Base-by-base conservation (phyloP, 1,140 invertebrate species). In the Drosophila ohnishii region DNA sequence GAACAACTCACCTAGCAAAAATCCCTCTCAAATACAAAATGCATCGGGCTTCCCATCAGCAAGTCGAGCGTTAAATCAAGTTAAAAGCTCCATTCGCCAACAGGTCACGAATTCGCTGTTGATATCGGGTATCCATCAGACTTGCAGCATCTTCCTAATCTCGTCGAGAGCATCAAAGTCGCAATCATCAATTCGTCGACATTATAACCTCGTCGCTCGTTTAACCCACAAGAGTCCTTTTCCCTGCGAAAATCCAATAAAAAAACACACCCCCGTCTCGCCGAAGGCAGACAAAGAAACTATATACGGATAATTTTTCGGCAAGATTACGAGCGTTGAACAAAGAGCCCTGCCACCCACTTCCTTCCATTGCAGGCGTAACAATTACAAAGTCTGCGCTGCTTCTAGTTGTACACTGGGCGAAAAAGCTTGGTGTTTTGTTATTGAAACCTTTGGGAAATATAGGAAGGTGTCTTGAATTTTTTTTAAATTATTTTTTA, bases 361-460 rank as follows among this genome's bases (percentile, higher is more conserved):
- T 16, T 30, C 56, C 42, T 30, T 22, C 53, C 35, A 50, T 70
- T 35, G 78, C 78, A 85, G 77, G 53, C 79, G 83, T 88, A 86
- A 86, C 83, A 86, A 87, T 86, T 86, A 87, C 83, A 83, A 87
- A 71, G 84, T 88, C 82, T 86, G 83, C 48, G 67, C 50, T 67
- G 56, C 16, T 60, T 75, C 70, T 75, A 37, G 28, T 39, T 13
- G 3, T 32, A n/a, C 48, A 75, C 73, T 60, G 47, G 0, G 10
- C 0, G 10, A 69, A 64, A 53, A 53, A 13, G n/a, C 10, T 6
- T 1, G 5, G 11, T 8, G 4, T 50, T 48, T 0, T 13, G 11
- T 30, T 9, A 11, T 6, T 10, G 5, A 6, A 16, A 16, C 6
- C 13, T 16, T 22, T 1, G 6, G n/a, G 0, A 16, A 34, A 9